Evolutionary conservation across 2,888 invertebrate genomes (phyloP).

Genomic region (Drosophila prostipennis): DNA sequence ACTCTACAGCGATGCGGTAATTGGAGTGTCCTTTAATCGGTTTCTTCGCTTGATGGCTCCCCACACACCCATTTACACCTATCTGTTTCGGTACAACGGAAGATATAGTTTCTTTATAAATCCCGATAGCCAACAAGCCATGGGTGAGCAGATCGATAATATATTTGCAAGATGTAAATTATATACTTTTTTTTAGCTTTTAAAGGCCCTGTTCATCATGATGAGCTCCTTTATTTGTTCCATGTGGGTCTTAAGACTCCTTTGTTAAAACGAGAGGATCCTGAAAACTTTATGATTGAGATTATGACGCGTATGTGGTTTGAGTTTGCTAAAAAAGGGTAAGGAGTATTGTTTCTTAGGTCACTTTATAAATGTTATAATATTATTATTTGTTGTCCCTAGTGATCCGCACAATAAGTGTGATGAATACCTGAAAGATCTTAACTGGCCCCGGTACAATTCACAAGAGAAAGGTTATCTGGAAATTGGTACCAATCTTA

Average conservation of each 20-base stretch:
- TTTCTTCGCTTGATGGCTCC: slow-evolving; percentile 86
- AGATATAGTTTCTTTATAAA: slow-evolving; percentile 86
- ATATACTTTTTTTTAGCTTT: neutral
- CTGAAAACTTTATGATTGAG: slow-evolving; percentile 84
- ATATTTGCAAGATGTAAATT: neutral
- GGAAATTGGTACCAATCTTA: slow-evolving; percentile 76
- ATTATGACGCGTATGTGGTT: slow-evolving; percentile 84
- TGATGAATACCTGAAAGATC: slow-evolving; percentile 70
- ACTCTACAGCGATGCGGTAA: slow-evolving; percentile 86
- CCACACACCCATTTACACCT: slow-evolving; percentile 86
- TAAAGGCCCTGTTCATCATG: slow-evolving; percentile 84
- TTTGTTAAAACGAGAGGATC: slow-evolving; percentile 80
- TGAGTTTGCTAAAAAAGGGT: slow-evolving; percentile 83
- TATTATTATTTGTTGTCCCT: neutral
- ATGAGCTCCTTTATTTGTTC: slow-evolving; percentile 85
- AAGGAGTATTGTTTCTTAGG: neutral
- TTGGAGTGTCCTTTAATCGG: slow-evolving; percentile 86
- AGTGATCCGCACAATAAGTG: slow-evolving; percentile 80
- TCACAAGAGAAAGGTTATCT: slow-evolving; percentile 66
- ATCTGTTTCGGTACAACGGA: slow-evolving; percentile 87
- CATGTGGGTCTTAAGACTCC: slow-evolving; percentile 76
- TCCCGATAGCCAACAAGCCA: slow-evolving; percentile 81
- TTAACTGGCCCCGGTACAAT: slow-evolving; percentile 75
- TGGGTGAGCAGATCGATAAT: slow-evolving; percentile 79
- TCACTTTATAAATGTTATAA: rapidly evolving